Conservation (phyloP, 2,888 invertebrate genomes). For the Drosophila dives region DNA sequence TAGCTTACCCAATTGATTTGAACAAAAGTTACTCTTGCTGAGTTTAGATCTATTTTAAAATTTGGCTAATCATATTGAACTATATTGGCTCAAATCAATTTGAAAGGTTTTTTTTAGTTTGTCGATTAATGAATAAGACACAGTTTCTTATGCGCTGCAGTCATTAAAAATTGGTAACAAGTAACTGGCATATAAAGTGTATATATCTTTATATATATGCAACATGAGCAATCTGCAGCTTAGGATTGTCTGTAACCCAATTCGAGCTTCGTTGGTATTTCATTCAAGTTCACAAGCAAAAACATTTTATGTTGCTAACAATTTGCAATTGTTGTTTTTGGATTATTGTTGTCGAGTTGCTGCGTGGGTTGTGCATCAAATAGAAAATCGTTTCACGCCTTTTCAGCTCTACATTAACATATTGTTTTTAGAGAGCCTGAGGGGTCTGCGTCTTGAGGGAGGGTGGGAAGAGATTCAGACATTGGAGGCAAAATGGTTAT, state of each 20-base stretch:
- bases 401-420: slow-evolving; percentile 50
- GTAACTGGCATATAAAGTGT: not conserved
- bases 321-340: slow-evolving; percentile 28
- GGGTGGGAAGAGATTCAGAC: slow-evolving; percentile 18
- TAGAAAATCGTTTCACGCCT: slow-evolving; percentile 74
- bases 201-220: not conserved
- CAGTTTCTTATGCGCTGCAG: not conserved
- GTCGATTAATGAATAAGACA: not conserved
- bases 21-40: slow-evolving; percentile 31
- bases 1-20: slow-evolving; percentile 32
- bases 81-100: slow-evolving; percentile 11
- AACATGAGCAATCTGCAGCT: slow-evolving; percentile 12
- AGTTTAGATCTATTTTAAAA: slow-evolving; percentile 19
- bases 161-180: not conserved
- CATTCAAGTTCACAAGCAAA: slow-evolving; percentile 73
- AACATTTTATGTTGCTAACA: slow-evolving; percentile 46
- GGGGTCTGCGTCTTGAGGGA: slow-evolving; percentile 15
- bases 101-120: not conserved
- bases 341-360: slow-evolving; percentile 27
- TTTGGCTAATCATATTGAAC: slow-evolving; percentile 32
- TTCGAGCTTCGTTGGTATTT: slow-evolving; percentile 65
- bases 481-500: slow-evolving; percentile 59
- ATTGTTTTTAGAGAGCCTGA: slow-evolving; percentile 8
- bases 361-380: slow-evolving; percentile 61
- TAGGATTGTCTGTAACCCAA: slow-evolving; percentile 70